phyloP scores from a whole-genome alignment of 1,140 invertebrate species.

The Papilio polyxenes region DNA sequence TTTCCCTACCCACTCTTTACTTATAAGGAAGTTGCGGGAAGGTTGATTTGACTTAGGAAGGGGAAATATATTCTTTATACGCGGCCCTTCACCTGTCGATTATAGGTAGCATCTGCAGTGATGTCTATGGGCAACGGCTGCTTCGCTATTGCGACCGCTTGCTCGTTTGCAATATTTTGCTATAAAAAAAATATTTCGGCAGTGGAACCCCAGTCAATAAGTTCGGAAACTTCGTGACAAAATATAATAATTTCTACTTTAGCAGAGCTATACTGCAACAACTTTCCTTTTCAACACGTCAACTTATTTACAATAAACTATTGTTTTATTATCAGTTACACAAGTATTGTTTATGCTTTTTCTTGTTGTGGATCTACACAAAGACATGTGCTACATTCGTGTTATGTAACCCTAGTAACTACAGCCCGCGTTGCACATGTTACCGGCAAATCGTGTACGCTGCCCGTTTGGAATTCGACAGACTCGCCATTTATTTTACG shows the following conservation, averaged over 20 bases:
- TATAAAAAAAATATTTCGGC: too few relatives aligned
- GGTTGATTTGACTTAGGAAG: too few relatives aligned
- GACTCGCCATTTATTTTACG: too few relatives aligned
- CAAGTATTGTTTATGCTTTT: slow-evolving; percentile 6
- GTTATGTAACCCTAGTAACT: slow-evolving; percentile 13
- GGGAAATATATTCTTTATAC: too few relatives aligned
- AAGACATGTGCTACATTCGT: slow-evolving; percentile 21
- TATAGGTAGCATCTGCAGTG: too few relatives aligned
- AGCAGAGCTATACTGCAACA: neutral
- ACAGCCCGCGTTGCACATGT: slow-evolving; percentile 13
- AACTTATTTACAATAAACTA: slow-evolving; percentile 2
- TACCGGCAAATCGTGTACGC: neutral
- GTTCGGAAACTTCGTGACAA: neutral
- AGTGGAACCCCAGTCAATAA: neutral
- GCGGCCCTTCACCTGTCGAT: too few relatives aligned
- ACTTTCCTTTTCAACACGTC: slow-evolving; percentile 5
- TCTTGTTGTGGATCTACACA: neutral
- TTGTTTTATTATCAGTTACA: neutral
- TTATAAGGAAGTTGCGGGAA: too few relatives aligned
- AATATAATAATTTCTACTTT: neutral
- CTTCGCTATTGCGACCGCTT: too few relatives aligned
- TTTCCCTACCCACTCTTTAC: too few relatives aligned
- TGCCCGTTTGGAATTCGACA: neutral
- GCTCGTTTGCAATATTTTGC: too few relatives aligned
- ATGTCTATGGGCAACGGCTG: too few relatives aligned